phyloP scores from a whole-genome alignment of 1,140 invertebrate species.

The Anagrus nilaparvatae region DNA sequence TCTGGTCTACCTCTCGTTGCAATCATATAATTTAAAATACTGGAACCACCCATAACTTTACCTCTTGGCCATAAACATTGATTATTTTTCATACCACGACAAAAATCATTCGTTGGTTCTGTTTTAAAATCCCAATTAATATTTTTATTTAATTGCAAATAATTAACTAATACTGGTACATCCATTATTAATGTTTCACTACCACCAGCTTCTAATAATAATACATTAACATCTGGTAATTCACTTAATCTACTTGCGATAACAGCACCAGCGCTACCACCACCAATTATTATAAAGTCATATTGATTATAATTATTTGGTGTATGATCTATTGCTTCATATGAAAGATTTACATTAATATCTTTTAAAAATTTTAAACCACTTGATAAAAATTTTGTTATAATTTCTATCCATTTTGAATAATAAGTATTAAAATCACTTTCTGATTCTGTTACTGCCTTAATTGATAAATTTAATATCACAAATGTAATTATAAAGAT shows the following conservation, averaged over 20 bases:
- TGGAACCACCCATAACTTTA: not conserved
- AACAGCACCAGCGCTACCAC: constrained; percentile 47
- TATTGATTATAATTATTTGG: too few relatives aligned
- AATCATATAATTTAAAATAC: not conserved
- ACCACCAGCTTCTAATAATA: constrained; percentile 49
- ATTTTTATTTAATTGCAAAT: not conserved
- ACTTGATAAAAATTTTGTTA: too few relatives aligned
- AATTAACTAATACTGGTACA: constrained; percentile 42
- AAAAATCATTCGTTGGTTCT: not conserved
- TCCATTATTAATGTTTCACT: constrained; percentile 70
- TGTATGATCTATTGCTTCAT: too few relatives aligned
- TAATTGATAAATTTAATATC: too few relatives aligned
- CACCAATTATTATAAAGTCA: constrained; percentile 23
- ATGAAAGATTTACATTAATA: too few relatives aligned
- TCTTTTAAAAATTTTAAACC: too few relatives aligned
- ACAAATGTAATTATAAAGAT: too few relatives aligned
- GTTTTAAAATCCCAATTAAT: not conserved
- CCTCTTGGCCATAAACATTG: not conserved
- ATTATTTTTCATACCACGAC: not conserved
- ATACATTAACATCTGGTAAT: constrained; percentile 34
- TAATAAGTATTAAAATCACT: too few relatives aligned
- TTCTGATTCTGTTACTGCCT: too few relatives aligned
- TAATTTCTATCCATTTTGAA: too few relatives aligned
- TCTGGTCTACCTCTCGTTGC: not conserved
- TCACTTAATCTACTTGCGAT: constrained; percentile 59